Evolutionary conservation across 2,797 vertebrate genomes (phyloP), one percentile per base, ranked within the genome.

Genomic region (Semaprochilodus insignis): DNA sequence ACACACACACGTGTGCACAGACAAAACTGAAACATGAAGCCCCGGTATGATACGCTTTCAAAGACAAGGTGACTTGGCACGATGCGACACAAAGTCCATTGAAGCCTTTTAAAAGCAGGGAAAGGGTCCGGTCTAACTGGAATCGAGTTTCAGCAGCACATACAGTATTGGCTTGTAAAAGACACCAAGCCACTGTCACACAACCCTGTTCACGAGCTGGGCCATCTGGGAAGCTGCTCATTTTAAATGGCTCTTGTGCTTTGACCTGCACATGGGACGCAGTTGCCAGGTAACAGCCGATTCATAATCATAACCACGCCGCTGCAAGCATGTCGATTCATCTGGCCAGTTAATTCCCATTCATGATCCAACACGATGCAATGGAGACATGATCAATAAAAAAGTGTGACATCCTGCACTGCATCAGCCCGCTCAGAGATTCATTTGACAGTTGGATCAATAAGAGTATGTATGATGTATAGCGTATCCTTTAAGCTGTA

Each of bases 371-470:
- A 75, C 44, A 27, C 27, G 66, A 83, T 57, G 82, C 69, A 81
- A 85, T 59, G 69, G 69, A 78, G 73, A 79, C 54, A 21, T 73
- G 84, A 93, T 93, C 88, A 79, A 91, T 92, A 89, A 19, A 73
- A 85, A 81, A 51, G 78, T 74, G 80, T 79, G 85, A 87, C 85
- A 85, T 83, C 86, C 0, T n/a, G 51, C 59, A 77, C 51, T 13
- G 52, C 34, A 25, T 67, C 11, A 19, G 23, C 86, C 80, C 27
- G 79, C 59, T 65, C 23, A 74, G 79, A 51, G 52, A 90, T 88
- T 86, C 85, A 87, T 92, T 89, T 89, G 67, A 60, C 69, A 78
- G 87, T 86, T 60, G 0, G 83, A 90, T 91, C 83, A 82, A 93
- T 87, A 86, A 14, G 83, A 81, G 34, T 48, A 65, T 7, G 77